A percentile compares a stretch with the other conserved stretches of the same genome.
These are phyloP conservation scores for Ephestia elutella DNA, from an alignment of 1,140 invertebrate species.

Conservation along the genomic window DNA sequence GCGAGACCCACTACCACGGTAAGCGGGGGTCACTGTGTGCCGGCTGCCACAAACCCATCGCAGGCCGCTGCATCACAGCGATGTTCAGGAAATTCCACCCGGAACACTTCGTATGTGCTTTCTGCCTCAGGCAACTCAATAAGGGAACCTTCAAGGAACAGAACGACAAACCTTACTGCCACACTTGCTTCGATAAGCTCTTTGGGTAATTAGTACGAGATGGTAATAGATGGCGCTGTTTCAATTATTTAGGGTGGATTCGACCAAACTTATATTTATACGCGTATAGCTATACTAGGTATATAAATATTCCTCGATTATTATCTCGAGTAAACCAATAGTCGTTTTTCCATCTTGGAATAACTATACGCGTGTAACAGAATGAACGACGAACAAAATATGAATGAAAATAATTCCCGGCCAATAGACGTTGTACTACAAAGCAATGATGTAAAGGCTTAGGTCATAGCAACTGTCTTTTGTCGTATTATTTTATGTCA, in stretches of 20 bases:
- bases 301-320: too few relatives aligned
- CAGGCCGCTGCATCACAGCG: conserved; percentile 97
- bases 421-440: too few relatives aligned
- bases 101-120: conserved; percentile 98
- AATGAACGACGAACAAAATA: too few relatives aligned
- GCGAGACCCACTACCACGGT: conserved; percentile 98
- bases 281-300: too few relatives aligned
- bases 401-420: too few relatives aligned
- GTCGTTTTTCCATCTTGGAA: too few relatives aligned
- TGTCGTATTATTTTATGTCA: too few relatives aligned
- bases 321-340: too few relatives aligned
- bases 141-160: conserved; percentile 99
- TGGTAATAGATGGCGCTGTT: conserved; percentile 18
- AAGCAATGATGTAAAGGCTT: too few relatives aligned
- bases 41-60: conserved; percentile 97
- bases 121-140: conserved; percentile 97
- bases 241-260: not conserved
- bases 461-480: too few relatives aligned
- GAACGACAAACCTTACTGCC: conserved; percentile 98
- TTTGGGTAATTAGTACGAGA: conserved; percentile 82
- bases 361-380: too few relatives aligned
- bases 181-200: conserved; percentile 97
- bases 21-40: conserved; percentile 97
- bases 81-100: conserved; percentile 99
- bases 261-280: too few relatives aligned